phyloP scores from a whole-genome alignment of 2,113 vertebrate genomes.

The Clarias macrocephalus region DNA sequence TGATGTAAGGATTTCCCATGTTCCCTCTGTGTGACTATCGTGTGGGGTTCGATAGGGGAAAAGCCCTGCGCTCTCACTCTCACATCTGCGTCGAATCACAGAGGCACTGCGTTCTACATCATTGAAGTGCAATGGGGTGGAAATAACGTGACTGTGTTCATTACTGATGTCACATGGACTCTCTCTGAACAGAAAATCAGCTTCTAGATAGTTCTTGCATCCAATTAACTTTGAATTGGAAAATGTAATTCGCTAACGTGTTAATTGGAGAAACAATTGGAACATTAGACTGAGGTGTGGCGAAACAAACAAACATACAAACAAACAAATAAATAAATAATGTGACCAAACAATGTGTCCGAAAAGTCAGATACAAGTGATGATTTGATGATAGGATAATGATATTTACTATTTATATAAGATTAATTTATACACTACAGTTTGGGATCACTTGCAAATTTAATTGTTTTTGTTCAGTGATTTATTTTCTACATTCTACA shows the following conservation, averaged over 20 bases:
- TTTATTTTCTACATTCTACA: no score
- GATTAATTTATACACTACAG: no score
- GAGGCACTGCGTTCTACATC: slow-evolving; percentile 37
- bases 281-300: not conserved
- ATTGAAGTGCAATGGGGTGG: slow-evolving; percentile 43
- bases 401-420: not conserved
- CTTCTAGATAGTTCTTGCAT: not conserved
- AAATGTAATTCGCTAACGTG: not conserved
- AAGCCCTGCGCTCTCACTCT: not conserved
- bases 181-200: not conserved
- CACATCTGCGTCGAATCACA: slow-evolving; percentile 56
- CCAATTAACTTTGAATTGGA: not conserved
- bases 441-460: no score
- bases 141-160: slow-evolving; percentile 38
- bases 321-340: not conserved
- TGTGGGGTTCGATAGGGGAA: not conserved
- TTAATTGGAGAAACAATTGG: not conserved
- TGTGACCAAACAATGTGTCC: not conserved
- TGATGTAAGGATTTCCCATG: not conserved
- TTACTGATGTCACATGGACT: slow-evolving; percentile 14
- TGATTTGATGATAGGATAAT: not conserved
- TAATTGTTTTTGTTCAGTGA: no score
- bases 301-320: not conserved
- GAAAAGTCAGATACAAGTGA: not conserved
- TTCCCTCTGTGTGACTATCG: not conserved